A percentile compares a stretch with the other conserved stretches of the same genome.
These are phyloP conservation scores for Notolabrus celidotus DNA, from an alignment of 2,797 vertebrate species.

Conservation along the genomic window DNA sequence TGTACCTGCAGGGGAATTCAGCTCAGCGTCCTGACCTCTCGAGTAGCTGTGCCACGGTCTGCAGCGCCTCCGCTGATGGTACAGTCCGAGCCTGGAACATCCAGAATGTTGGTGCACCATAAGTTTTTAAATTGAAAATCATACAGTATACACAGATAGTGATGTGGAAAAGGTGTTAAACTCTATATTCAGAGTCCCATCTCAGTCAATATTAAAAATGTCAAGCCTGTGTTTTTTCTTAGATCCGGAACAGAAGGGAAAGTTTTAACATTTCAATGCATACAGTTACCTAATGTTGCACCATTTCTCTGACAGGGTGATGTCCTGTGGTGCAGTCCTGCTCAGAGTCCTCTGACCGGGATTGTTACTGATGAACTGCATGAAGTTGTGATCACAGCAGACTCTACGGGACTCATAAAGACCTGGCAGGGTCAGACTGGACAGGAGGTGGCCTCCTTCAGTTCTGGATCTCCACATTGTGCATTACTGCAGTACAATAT, in stretches of 20 bases:
- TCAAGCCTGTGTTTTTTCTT: no score
- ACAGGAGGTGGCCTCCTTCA: constrained; percentile 74
- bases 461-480: constrained; percentile 54
- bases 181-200: no score
- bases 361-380: constrained; percentile 70
- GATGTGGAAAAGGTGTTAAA: no score
- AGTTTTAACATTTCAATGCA: no score
- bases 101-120: constrained; percentile 70
- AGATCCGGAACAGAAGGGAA: no score
- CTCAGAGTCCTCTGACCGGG: constrained; percentile 77
- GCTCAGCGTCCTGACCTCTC: constrained; percentile 64
- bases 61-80: constrained; percentile 84
- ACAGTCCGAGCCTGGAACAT: constrained; percentile 85
- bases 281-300: background rate
- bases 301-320: constrained; percentile 69
- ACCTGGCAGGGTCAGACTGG: constrained; percentile 80
- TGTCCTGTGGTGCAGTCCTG: constrained; percentile 82
- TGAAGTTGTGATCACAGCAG: constrained; percentile 78
- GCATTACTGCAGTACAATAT: constrained; percentile 75
- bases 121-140: background rate
- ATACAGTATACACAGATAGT: no score
- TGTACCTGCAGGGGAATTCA: constrained; percentile 76
- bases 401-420: constrained; percentile 75
- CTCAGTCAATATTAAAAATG: no score
- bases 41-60: constrained; percentile 69